Percentiles rank a stretch among this genome's conserved stretches.
Evolutionary conservation across 2,113 vertebrate species (phyloP).

Genomic region (Cettia cetti): DNA sequence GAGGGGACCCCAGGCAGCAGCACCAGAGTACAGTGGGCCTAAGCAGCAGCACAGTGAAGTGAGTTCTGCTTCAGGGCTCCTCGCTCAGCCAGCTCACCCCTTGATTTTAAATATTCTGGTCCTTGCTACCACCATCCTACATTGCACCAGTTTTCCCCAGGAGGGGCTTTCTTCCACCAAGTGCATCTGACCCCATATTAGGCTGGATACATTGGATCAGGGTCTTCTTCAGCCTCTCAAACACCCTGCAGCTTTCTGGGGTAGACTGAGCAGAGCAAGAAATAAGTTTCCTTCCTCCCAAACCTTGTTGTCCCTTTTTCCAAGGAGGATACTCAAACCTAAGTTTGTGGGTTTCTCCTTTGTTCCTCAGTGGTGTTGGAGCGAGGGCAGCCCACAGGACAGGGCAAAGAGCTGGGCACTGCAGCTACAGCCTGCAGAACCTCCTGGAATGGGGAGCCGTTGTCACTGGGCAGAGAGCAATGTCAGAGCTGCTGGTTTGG

Average conservation of each 20-base stretch:
- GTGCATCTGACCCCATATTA: not conserved
- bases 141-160: not conserved
- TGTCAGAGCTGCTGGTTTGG: not conserved
- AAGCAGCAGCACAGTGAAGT: not conserved
- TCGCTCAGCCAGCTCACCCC: not conserved
- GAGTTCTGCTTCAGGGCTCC: not conserved
- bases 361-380: fast-evolving
- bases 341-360: not conserved
- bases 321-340: not conserved
- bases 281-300: not conserved
- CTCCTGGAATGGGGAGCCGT: not conserved
- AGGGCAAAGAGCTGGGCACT: not conserved
- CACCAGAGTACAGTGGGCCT: not conserved
- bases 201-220: not conserved
- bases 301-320: not conserved
- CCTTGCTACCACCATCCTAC: not conserved
- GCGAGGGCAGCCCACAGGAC: not conserved
- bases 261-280: not conserved
- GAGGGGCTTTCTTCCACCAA: fast-evolving
- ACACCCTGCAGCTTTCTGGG: not conserved
- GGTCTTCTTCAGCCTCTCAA: not conserved
- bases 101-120: not conserved
- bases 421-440: fast-evolving
- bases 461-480: fast-evolving
- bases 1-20: not conserved